phyloP scores from a whole-genome alignment of 2,113 vertebrate genomes.

The Chaetodon trifascialis region DNA sequence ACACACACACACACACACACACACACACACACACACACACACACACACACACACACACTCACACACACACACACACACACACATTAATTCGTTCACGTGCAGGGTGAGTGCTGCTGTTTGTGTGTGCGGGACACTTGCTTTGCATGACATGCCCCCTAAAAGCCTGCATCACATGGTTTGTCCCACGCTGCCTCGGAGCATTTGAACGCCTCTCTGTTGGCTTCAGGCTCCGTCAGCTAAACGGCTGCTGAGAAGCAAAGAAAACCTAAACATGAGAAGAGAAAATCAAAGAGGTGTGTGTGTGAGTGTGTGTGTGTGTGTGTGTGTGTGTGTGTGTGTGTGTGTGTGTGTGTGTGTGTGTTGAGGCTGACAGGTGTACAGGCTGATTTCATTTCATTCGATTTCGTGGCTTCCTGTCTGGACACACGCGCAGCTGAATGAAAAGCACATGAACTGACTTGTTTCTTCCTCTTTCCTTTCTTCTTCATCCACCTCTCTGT shows the following conservation, averaged over 20 bases:
- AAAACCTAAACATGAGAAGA: neutral
- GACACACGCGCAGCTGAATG: neutral
- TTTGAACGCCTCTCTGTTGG: constrained; percentile 22
- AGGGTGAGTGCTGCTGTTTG: no score
- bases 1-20: constrained; percentile 17
- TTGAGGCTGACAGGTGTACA: no score
- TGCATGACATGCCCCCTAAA: neutral
- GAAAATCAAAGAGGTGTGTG: constrained; percentile 24
- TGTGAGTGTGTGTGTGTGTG: constrained; percentile 27
- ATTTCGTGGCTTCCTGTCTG: no score
- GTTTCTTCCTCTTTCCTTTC: no score
- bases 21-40: no score
- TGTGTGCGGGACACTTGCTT: no score
- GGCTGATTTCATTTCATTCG: no score
- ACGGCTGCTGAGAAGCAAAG: constrained; percentile 4
- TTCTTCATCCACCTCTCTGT: no score
- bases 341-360: neutral
- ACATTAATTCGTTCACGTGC: no score
- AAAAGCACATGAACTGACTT: neutral
- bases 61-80: no score
- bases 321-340: constrained; percentile 19
- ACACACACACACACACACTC: no score
- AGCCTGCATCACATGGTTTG: neutral
- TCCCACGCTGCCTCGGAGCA: neutral
- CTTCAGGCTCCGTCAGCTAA: constrained; percentile 33